Percentiles rank a stretch among this genome's conserved stretches.
These are phyloP conservation scores for Aproaerema taeniolella DNA, from an alignment of 2,888 invertebrate species.

Conservation along the genomic window DNA sequence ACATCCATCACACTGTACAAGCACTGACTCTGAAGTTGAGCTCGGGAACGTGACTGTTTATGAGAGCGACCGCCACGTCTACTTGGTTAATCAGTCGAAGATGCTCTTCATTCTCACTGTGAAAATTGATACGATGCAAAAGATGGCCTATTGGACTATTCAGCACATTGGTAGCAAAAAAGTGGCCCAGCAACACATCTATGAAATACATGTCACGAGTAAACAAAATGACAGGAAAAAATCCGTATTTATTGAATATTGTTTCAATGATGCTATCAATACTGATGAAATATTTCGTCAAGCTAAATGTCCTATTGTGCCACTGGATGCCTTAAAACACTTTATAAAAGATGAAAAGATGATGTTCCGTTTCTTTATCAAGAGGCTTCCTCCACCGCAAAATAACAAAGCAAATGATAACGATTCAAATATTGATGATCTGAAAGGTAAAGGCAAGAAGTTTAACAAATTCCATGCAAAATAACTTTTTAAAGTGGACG, in stretches of 20 bases:
- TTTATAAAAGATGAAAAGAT: slow-evolving; percentile 48
- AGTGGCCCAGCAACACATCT: slow-evolving; percentile 49
- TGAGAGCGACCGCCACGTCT: slow-evolving; percentile 50
- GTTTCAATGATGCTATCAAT: slow-evolving; percentile 53
- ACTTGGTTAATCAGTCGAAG: slow-evolving; percentile 43
- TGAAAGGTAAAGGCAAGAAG: too few relatives aligned
- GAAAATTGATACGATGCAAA: slow-evolving; percentile 53
- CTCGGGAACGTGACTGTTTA: slow-evolving; percentile 33
- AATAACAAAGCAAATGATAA: slow-evolving; percentile 25
- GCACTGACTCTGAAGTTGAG: slow-evolving; percentile 46
- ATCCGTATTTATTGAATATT: slow-evolving; percentile 52
- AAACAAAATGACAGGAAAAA: slow-evolving; percentile 47
- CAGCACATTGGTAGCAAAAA: slow-evolving; percentile 58
- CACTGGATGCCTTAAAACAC: slow-evolving; percentile 41
- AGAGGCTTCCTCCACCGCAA: slow-evolving; percentile 31
- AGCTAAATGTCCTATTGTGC: slow-evolving; percentile 53
- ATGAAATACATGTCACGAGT: slow-evolving; percentile 55
- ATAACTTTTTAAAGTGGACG: too few relatives aligned
- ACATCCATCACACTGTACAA: slow-evolving; percentile 43
- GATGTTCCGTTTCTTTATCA: slow-evolving; percentile 50
- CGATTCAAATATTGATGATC: slow-evolving; percentile 26
- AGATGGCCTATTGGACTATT: slow-evolving; percentile 56
- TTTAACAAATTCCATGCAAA: slow-evolving; percentile 14
- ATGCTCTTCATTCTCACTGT: slow-evolving; percentile 53
- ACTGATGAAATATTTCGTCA: slow-evolving; percentile 52